Evolutionary conservation across 2,797 vertebrate genomes (phyloP).

Genomic region (Xenentodon cancila): DNA sequence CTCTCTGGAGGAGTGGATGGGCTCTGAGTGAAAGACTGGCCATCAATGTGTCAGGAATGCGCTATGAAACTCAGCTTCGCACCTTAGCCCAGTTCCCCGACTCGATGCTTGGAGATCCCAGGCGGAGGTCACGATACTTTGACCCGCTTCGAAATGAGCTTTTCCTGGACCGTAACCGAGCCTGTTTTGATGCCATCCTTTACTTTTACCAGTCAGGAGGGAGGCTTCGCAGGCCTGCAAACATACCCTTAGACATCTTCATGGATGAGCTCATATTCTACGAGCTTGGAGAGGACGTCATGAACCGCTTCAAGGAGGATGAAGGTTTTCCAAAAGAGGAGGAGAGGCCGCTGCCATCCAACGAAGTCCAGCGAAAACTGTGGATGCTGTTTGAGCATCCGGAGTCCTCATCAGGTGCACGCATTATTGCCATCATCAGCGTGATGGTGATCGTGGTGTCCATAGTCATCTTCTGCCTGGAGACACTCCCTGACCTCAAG

Average conservation of each 20-base stretch:
- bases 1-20: conserved; percentile 72
- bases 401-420: conserved; percentile 88
- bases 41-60: conserved; percentile 91
- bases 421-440: conserved; percentile 89
- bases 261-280: conserved; percentile 92
- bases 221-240: conserved; percentile 85
- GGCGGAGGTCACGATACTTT: conserved; percentile 84
- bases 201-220: conserved; percentile 94
- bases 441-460: conserved; percentile 93
- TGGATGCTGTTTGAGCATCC: conserved; percentile 94
- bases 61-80: conserved; percentile 89
- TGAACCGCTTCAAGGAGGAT: conserved; percentile 87
- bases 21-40: conserved; percentile 81
- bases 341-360: conserved; percentile 81
- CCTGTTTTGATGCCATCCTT: conserved; percentile 91
- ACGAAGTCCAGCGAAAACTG: conserved; percentile 76
- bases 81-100: conserved; percentile 90
- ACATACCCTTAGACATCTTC: conserved; percentile 91
- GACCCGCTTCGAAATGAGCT: conserved; percentile 89
- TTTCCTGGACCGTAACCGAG: conserved; percentile 91
- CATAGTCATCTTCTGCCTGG: conserved; percentile 93
- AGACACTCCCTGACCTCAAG: conserved; percentile 91
- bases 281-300: conserved; percentile 85
- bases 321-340: conserved; percentile 87
- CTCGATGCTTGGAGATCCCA: conserved; percentile 89